phyloP scores from a whole-genome alignment of 2,113 vertebrate genomes.

The Amblyopsis rosae region DNA sequence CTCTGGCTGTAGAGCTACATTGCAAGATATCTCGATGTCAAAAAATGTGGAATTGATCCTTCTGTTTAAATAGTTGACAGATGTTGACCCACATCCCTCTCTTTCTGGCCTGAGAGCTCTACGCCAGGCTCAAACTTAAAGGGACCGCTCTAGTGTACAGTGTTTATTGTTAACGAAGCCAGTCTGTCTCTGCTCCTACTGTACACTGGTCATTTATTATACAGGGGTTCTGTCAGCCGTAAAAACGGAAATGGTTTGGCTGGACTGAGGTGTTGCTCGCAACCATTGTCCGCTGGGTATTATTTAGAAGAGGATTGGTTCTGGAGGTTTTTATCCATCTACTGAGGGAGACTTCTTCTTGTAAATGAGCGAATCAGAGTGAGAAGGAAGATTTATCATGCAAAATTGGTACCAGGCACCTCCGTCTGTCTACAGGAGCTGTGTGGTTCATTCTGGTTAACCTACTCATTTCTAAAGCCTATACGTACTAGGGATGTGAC shows the following conservation, averaged over 20 bases:
- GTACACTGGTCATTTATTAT: no score
- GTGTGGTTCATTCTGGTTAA: no score
- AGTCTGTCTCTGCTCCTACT: no score
- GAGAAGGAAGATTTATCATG: constrained; percentile 12
- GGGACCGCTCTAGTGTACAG: no score
- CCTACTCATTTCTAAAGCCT: no score
- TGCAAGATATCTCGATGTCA: constrained; percentile 15
- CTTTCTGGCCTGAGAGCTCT: constrained; percentile 12
- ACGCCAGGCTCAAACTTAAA: constrained; percentile 10
- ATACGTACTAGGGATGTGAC: no score
- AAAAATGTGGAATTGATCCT: constrained; percentile 32
- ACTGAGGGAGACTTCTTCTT: constrained; percentile 52
- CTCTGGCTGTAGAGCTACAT: constrained; percentile 12
- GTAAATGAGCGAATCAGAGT: constrained; percentile 32
- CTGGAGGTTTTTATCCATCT: constrained; percentile 61
- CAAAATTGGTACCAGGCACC: constrained; percentile 16
- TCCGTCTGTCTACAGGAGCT: not conserved
- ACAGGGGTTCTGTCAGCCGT: no score
- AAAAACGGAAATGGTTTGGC: not conserved
- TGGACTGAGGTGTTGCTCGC: constrained; percentile 32
- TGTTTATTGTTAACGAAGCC: no score
- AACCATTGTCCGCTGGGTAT: constrained; percentile 23
- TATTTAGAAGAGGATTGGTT: constrained; percentile 57
- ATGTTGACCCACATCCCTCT: constrained; percentile 42
- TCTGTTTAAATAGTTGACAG: constrained; percentile 62